These are phyloP conservation scores for Phrynosoma blainvillii DNA, from an alignment of 2,113 vertebrate species.

Conservation along the genomic window DNA sequence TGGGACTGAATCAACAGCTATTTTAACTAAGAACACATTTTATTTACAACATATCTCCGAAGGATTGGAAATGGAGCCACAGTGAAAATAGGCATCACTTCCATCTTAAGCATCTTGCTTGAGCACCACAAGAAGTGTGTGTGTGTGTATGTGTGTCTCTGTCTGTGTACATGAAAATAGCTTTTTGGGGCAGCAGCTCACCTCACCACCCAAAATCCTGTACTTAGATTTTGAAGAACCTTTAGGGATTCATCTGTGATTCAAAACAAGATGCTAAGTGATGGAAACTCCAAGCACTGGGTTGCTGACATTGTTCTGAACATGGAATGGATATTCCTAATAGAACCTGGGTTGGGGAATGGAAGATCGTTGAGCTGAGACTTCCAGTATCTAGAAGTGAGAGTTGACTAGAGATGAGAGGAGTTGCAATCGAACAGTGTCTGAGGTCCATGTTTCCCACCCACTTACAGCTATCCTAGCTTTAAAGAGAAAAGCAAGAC, in stretches of 20 bases:
- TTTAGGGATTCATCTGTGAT: background rate
- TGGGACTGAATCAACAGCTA: background rate
- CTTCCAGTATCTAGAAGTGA: no score
- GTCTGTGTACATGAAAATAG: background rate
- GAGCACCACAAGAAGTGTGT: background rate
- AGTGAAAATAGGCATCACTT: background rate
- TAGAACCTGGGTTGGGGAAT: no score
- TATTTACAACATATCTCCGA: background rate
- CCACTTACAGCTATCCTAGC: background rate
- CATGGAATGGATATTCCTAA: background rate
- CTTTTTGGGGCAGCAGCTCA: background rate
- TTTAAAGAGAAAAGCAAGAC: background rate
- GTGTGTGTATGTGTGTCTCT: background rate
- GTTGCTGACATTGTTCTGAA: background rate
- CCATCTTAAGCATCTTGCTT: background rate
- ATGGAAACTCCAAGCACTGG: background rate
- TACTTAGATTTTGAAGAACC: background rate
- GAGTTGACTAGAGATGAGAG: no score
- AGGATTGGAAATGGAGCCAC: background rate
- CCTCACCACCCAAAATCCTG: background rate
- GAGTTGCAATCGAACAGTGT: no score
- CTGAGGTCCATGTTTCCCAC: background rate
- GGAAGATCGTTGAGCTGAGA: no score
- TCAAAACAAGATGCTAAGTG: background rate
- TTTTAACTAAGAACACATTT: background rate